Base-by-base conservation (phyloP, 2,113 vertebrate species). In the Penelope pileata region DNA sequence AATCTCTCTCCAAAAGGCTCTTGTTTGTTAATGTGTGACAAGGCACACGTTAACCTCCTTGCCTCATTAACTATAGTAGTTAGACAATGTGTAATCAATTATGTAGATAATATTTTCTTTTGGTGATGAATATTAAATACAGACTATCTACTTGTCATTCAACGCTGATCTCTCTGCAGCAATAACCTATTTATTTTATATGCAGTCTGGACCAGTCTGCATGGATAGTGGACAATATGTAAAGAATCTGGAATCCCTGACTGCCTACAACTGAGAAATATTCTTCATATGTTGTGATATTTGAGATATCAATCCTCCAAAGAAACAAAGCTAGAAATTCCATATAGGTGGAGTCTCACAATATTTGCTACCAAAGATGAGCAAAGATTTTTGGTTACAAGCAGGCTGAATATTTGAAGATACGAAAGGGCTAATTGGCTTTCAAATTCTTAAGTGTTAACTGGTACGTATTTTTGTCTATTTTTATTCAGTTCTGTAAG, bases 31-130 rank as follows among this genome's bases (percentile, higher is more conserved):
- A 42, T 89, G 54, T 38, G 34, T 23, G 70, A 17, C 42, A 67
- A 92, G 66, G 79, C 29, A 19, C 58, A 78, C 38, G 40, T 90
- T 81, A 95, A 95, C 56, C 85, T 89, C 84, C 26, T 74, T 60
- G 34, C 69, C 47, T 88, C 60, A 21, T 24, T 70, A 63, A 36
- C 60, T 77, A 8, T 6, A 23, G 29, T 22, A 77, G 22, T 42
- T 45, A 32, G 34, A 26, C 63, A 63, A 51, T 2, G 26, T 73
- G 63, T n/a, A 83, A 51, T 42, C 54, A 74, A 6, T 91, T 70
- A 79, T 1, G 0, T 30, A 88, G 34, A 59, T 40, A 78, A 86
- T 51, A 42, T 77, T 93, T 94, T 45, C 17, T 90, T 86, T 43
- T 66, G 43, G 18, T 64, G 62, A 63, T 43, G 72, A 45, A 7